Evolutionary conservation across 64 coral and sea anemone species (phyloP).

Genomic region (Dendrophyllia cribrosa): DNA sequence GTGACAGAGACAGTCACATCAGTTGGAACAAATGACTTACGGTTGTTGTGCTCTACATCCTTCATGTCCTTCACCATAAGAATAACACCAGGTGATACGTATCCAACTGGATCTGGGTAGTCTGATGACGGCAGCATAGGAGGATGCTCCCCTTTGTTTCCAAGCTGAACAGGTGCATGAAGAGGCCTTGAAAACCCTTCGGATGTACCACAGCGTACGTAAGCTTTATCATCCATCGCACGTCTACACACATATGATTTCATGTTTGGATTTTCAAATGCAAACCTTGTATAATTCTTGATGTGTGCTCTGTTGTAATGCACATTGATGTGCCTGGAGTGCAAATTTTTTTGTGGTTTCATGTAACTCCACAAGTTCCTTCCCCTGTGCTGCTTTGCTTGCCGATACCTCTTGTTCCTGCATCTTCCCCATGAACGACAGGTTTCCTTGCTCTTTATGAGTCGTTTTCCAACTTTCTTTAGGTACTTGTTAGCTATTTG

Average conservation of each 20-base stretch:
- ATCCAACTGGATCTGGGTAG: slow-evolving; percentile 60
- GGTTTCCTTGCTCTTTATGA: slow-evolving; percentile 30
- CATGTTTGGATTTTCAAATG: too few relatives aligned
- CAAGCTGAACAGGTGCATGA: slow-evolving; percentile 35
- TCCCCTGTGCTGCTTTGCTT: neutral
- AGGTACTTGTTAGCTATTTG: slow-evolving; percentile 1
- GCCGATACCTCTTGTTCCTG: slow-evolving; percentile 7
- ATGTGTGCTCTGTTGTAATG: too few relatives aligned
- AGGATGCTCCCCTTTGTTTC: neutral
- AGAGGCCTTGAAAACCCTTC: slow-evolving; percentile 62
- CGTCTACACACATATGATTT: neutral
- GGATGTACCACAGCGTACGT: slow-evolving; percentile 43
- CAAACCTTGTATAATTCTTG: too few relatives aligned
- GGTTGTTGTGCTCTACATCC: neutral
- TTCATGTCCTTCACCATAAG: slow-evolving; percentile 55
- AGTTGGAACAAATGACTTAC: slow-evolving; percentile 4
- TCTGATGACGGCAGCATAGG: slow-evolving; percentile 21
- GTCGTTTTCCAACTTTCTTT: neutral
- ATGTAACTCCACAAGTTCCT: too few relatives aligned
- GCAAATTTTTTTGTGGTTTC: too few relatives aligned
- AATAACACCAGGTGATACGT: slow-evolving; percentile 60
- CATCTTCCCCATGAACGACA: slow-evolving; percentile 18
- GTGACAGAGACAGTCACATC: slow-evolving; percentile 54
- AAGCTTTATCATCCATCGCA: slow-evolving; percentile 63
- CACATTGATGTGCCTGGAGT: too few relatives aligned